Base-by-base conservation (phyloP, 92 coral and sea anemone species). In the Virgularia gustaviana region DNA sequence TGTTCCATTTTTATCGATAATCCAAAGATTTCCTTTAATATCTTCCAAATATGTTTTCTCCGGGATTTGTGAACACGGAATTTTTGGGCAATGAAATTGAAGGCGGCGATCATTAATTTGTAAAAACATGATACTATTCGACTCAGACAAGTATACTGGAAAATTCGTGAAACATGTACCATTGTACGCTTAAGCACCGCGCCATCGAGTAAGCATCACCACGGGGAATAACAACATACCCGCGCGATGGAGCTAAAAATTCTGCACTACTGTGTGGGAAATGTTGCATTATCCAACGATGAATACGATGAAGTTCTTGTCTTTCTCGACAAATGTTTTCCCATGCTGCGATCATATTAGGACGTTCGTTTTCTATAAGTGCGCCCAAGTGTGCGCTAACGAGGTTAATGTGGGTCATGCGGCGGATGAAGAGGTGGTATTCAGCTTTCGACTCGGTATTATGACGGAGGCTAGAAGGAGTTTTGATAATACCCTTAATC, bases 361-460 rank as follows among this genome's bases (percentile, higher is more conserved):
- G 16, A 18, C 70, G 49, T 62, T 62, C 49, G 38, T 62, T 45
- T 62, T 62, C 70, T 9, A 62, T 62, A 0, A 36, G 29, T 15
- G 70, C 70, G 6, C 19, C 70, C 1, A 62, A 4, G 31, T 62
- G 70, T 2, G 70, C 39, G 19, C 36, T 39, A 10, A 62, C 18
- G 4, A 62, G 15, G 25, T 62, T 34, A 9, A 34, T 62, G 9
- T 28, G n/a, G 15, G 39, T 0, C 70, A 34, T 31, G 61, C 2
- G 61, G 23, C 9, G 29, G 31, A 3, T 23, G 30, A 9, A 54
- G n/a, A n/a, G n/a, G n/a, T n/a, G n/a, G n/a, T n/a, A n/a, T n/a
- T n/a, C n/a, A n/a, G n/a, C n/a, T n/a, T n/a, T n/a, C n/a, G n/a
- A 15, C 23, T 54, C 30, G 3, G 30, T 54, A 3, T 9, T 15